phyloP scores from a whole-genome alignment of 1,140 invertebrate species.

The Yoshiicerus persimilis region DNA sequence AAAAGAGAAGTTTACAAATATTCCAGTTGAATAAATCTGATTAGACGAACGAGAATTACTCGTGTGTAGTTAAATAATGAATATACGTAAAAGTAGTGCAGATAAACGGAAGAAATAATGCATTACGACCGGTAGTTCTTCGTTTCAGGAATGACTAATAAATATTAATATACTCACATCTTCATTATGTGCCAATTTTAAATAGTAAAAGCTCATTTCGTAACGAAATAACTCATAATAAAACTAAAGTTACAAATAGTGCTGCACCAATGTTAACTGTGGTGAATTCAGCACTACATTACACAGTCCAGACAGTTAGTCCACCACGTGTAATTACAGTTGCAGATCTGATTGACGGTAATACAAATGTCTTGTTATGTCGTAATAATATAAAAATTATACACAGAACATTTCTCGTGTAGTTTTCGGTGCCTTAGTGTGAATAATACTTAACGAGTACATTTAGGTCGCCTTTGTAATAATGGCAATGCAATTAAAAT shows the following conservation, averaged over 20 bases:
- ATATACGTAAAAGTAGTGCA: neutral
- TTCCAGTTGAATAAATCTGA: neutral
- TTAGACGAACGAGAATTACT: neutral
- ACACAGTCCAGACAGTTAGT: neutral
- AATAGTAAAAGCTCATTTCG: neutral
- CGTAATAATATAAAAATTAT: neutral
- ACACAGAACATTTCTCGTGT: neutral
- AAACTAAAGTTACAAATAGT: neutral
- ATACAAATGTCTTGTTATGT: neutral
- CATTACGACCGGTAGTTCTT: neutral
- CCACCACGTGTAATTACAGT: neutral
- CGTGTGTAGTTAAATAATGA: neutral
- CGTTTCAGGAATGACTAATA: neutral
- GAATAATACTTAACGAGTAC: neutral
- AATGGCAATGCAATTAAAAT: neutral
- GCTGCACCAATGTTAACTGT: neutral
- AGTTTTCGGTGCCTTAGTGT: slow-evolving; percentile 12
- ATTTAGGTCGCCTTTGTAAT: neutral
- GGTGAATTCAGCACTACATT: neutral
- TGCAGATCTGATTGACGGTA: neutral
- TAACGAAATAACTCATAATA: neutral
- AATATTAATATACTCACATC: neutral
- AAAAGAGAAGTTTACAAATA: neutral
- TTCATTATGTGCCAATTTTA: slow-evolving; percentile 1
- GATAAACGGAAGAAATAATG: neutral